A percentile compares a stretch with the other conserved stretches of the same genome.
Evolutionary conservation across 2,888 invertebrate genomes (phyloP).

Genomic region (Schizotus pectinicornis): DNA sequence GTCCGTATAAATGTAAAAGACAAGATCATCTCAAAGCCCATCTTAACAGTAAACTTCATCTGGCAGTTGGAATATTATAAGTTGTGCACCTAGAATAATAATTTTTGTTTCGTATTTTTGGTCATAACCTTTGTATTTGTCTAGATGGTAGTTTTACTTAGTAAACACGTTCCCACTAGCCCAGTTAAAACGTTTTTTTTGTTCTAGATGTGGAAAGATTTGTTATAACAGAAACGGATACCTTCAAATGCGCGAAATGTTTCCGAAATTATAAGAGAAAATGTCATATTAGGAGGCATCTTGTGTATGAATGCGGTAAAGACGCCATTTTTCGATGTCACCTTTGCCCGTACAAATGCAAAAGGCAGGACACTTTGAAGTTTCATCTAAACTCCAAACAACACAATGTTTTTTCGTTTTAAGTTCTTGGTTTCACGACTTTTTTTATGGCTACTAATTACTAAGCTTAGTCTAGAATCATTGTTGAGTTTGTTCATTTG

Average conservation of each 20-base stretch:
- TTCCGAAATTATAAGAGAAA: background rate
- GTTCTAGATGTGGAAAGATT: constrained; percentile 22
- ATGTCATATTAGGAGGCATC: constrained; percentile 60
- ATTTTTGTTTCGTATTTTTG: too few relatives aligned
- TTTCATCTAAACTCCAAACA: constrained; percentile 46
- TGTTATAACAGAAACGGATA: background rate
- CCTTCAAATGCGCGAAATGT: background rate
- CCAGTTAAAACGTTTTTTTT: constrained; percentile 1
- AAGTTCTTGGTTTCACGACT: too few relatives aligned
- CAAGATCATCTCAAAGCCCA: background rate
- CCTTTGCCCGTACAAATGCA: constrained; percentile 68
- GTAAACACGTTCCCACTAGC: background rate
- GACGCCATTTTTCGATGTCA: constrained; percentile 69
- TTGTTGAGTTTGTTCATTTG: too few relatives aligned
- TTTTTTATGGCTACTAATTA: too few relatives aligned
- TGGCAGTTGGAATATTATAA: background rate
- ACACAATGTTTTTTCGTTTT: constrained; percentile 16
- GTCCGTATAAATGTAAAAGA: background rate
- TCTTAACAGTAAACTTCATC: background rate
- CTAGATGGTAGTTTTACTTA: too few relatives aligned
- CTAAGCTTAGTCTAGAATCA: too few relatives aligned
- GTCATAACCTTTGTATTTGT: background rate
- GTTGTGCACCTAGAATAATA: background rate
- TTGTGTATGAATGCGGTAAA: constrained; percentile 74
- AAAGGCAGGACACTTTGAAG: constrained; percentile 66